Evolutionary conservation across 2,797 vertebrate genomes (phyloP).

Genomic region (Trachurus trachurus): DNA sequence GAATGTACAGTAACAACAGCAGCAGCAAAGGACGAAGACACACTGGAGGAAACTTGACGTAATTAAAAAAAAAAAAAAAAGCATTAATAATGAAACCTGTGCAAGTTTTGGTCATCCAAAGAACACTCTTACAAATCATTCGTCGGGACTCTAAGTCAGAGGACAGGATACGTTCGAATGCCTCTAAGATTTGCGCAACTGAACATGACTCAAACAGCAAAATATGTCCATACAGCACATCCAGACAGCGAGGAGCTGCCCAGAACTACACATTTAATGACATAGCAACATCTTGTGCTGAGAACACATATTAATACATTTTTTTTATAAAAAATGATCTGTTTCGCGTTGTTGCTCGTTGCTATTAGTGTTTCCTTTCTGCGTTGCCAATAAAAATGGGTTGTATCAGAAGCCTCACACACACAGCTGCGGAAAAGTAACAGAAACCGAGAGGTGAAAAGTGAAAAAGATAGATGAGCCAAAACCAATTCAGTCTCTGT

Average conservation of each 20-base stretch:
- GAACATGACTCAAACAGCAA: constrained; percentile 26
- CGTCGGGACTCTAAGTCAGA: background rate
- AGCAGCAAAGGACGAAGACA: constrained; percentile 9
- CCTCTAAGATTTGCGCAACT: constrained; percentile 50
- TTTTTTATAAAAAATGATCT: constrained; percentile 18
- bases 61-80: constrained; percentile 6
- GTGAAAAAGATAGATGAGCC: constrained; percentile 74
- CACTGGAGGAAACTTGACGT: constrained; percentile 19
- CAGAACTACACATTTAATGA: constrained; percentile 38
- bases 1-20: constrained; percentile 45
- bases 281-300: constrained; percentile 3
- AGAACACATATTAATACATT: constrained; percentile 19
- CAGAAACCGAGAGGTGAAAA: constrained; percentile 56
- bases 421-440: constrained; percentile 34
- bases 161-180: constrained; percentile 33
- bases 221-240: constrained; percentile 23
- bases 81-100: constrained; percentile 27
- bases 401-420: constrained; percentile 21
- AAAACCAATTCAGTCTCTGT: constrained; percentile 66
- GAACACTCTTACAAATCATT: constrained; percentile 39
- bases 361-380: constrained; percentile 42
- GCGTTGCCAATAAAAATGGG: constrained; percentile 46
- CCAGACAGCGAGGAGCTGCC: constrained; percentile 15
- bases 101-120: constrained; percentile 15
- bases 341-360: constrained; percentile 45